These are phyloP conservation scores for Melinopterus prodromus DNA, from an alignment of 2,888 invertebrate species.

Conservation along the genomic window DNA sequence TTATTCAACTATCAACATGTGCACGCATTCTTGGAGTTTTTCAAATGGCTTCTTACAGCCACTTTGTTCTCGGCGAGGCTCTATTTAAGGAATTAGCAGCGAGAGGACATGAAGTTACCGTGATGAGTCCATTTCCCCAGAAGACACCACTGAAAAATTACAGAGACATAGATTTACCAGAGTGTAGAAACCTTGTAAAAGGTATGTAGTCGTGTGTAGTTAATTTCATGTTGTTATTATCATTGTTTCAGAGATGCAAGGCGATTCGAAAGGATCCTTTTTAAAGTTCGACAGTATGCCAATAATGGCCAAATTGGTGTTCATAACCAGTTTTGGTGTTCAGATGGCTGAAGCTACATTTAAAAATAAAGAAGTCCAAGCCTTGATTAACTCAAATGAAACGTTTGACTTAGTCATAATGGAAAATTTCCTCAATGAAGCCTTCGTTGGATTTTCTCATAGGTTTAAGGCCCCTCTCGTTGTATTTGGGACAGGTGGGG, in stretches of 20 bases:
- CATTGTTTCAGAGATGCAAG: background rate
- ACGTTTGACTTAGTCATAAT: slow-evolving; percentile 58
- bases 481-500: slow-evolving; percentile 44
- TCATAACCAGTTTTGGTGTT: background rate
- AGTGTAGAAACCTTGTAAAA: background rate
- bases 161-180: slow-evolving; percentile 53
- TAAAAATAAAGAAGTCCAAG: slow-evolving; percentile 32
- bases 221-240: background rate
- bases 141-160: slow-evolving; percentile 55
- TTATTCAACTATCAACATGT: background rate
- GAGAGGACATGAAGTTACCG: slow-evolving; percentile 60
- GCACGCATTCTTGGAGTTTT: slow-evolving; percentile 51
- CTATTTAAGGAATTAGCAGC: slow-evolving; percentile 49
- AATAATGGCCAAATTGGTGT: background rate
- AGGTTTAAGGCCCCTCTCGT: slow-evolving; percentile 50
- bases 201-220: background rate
- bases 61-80: slow-evolving; percentile 48
- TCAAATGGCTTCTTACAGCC: slow-evolving; percentile 50
- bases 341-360: background rate
- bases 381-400: slow-evolving; percentile 49
- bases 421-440: slow-evolving; percentile 63
- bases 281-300: background rate
- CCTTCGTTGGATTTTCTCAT: slow-evolving; percentile 55
- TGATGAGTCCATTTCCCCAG: slow-evolving; percentile 50
- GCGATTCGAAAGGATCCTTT: background rate